Conservation (phyloP, 2,888 invertebrate species). For the Scrobipalpa costella region DNA sequence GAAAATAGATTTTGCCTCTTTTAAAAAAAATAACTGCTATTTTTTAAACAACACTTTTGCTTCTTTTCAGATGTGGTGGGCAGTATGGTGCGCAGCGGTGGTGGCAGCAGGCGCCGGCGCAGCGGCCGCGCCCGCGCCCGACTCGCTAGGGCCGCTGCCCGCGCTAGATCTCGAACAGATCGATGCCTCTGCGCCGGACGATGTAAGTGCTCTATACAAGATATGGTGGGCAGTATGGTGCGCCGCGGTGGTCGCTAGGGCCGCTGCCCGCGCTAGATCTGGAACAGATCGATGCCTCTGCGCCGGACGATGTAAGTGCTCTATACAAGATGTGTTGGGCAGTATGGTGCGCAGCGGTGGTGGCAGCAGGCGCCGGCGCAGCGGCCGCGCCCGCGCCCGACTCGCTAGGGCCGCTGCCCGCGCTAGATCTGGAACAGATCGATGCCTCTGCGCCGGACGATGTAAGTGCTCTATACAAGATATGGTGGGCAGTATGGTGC, state of each 20-base stretch:
- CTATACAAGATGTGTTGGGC: conserved; percentile 80
- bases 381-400: conserved; percentile 62
- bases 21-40: no score
- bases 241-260: conserved; percentile 37
- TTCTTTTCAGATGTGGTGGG: conserved; percentile 71
- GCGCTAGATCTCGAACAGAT: conserved; percentile 68
- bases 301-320: conserved; percentile 67
- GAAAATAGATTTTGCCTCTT: no score
- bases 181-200: conserved; percentile 64
- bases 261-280: conserved; percentile 59
- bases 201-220: conserved; percentile 51
- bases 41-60: conserved; percentile 9
- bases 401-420: conserved; percentile 43
- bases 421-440: conserved; percentile 67
- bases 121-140: conserved; percentile 60
- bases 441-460: conserved; percentile 66
- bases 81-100: conserved; percentile 66
- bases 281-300: conserved; percentile 64
- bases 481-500: background rate
- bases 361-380: conserved; percentile 58
- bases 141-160: conserved; percentile 44
- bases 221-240: background rate
- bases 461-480: conserved; percentile 47
- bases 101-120: conserved; percentile 59
- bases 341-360: conserved; percentile 65